Evolutionary conservation across 2,797 vertebrate species (phyloP), one percentile per base, ranked within the genome.

Genomic region (Hybognathus amarus): DNA sequence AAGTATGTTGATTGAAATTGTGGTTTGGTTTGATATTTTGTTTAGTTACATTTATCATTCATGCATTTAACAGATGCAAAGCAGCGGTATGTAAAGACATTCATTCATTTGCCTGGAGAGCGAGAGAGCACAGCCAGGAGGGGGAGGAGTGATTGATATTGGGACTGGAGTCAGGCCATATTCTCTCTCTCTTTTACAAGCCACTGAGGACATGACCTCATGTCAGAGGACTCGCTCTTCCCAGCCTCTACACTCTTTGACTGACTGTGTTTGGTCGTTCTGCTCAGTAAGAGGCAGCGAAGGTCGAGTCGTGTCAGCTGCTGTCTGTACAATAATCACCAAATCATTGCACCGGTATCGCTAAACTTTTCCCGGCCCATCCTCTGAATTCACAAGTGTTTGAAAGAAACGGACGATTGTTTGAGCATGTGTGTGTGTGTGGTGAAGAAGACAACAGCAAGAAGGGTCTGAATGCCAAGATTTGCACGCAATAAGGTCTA

Each of bases 381-480:
- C 30, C 64, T 64, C 30, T 18, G 71, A 77, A 66, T 85, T 85
- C 78, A 42, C 77, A 77, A 27, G 11, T n/a, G 33, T 79, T 54
- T 69, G 20, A 9, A 71, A 38, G 52, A 69, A 56, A n/a, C 4
- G 4, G 20, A 54, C 17, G 4, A 66, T 83, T 85, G 73, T 85
- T 64, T 63, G 22, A 61, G 13, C 33, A 5, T 68, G 12, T 22
- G 24, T 80, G 82, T 45, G 45, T 45, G 42, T 45, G 42, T 11
- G 42, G 64, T 52, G 85, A 83, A 89, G 56, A 50, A 13, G 27
- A 87, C 87, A 73, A 69, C 80, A 69, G 73, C 70, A 87, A 77
- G 68, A 88, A 74, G 88, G 86, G 81, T 85, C 86, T 64, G 90
- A 89, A 81, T 78, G 17, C 40, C 22, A 56, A n/a, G 30, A 47